Base-by-base conservation (phyloP, 2,113 vertebrate genomes). In the Nothoprocta perdicaria region DNA sequence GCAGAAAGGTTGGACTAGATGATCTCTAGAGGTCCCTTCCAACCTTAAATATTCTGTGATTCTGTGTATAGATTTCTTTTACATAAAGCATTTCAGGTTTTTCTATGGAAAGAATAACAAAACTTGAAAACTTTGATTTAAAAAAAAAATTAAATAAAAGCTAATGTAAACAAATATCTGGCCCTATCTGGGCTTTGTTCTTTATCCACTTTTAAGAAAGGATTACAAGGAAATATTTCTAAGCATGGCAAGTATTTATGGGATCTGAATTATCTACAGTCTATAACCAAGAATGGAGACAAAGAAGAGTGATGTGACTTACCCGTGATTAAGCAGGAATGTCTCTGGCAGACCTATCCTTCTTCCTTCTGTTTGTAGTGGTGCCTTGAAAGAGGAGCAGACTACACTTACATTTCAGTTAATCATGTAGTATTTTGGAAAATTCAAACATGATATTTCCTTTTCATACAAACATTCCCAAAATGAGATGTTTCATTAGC, bases 281-380 rank as follows among this genome's bases (percentile, higher is more conserved):
- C 58, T 76, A n/a, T 93, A 90, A 93, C 91, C 89, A 92, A 90
- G 91, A 90, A 95, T 84, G 89, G 89, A 96, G 74, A 92, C 89
- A 84, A 69, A 88, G 12, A 9, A 26, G 80, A 79, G 43, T 79
- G 71, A 35, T 0, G 0, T 61, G 40, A 68, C 66, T 88, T 86
- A 61, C 4, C 38, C 57, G 2, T 81, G 66, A 81, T 76, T 92
- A 79, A 84, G 38, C 10, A 68, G 24, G 43, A 95, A 81, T 52
- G 31, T 45, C 13, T 86, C 90, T 93, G 86, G 66, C 66, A 86
- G 78, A 58, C 9, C 4, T 48, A 22, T n/a, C 48, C 43, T 57
- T 92, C n/a, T 22, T 82, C 35, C 67, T 85, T 74, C 55, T 89
- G 33, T 12, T 55, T 75, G 43, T 43, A 26, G 21, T 21, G 14